These are phyloP conservation scores for Atopsyche davidsoni DNA, from an alignment of 1,140 invertebrate genomes.

Conservation along the genomic window DNA sequence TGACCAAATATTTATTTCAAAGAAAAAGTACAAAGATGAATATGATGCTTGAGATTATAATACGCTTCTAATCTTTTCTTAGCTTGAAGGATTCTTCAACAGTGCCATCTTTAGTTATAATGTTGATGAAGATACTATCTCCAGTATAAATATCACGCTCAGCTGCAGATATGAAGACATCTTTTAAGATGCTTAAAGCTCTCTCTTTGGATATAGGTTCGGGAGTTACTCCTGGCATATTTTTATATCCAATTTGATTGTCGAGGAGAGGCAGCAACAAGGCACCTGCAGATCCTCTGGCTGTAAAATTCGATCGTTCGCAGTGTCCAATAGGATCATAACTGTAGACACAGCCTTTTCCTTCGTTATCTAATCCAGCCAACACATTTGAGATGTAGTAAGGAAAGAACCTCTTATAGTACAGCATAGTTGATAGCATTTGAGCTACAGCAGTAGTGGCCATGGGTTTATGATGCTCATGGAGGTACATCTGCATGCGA, in stretches of 20 bases:
- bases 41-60: not conserved
- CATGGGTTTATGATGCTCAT: constrained; percentile 94
- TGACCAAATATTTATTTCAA: not conserved
- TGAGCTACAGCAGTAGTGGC: constrained; percentile 86
- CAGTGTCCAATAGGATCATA: constrained; percentile 97
- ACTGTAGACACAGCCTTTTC: constrained; percentile 90
- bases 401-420: constrained; percentile 96
- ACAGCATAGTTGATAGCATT: constrained; percentile 93
- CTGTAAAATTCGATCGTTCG: constrained; percentile 71
- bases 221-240: constrained; percentile 64
- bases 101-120: constrained; percentile 87
- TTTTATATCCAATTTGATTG: constrained; percentile 84
- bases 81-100: constrained; percentile 62
- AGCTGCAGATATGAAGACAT: constrained; percentile 94
- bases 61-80: constrained; percentile 81
- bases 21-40: not conserved
- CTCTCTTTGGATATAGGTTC: constrained; percentile 66
- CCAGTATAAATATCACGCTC: constrained; percentile 97
- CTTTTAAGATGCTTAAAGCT: constrained; percentile 81
- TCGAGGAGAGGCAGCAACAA: constrained; percentile 80
- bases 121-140: constrained; percentile 81
- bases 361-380: constrained; percentile 80
- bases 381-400: constrained; percentile 96
- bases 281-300: constrained; percentile 77
- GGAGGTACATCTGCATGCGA: constrained; percentile 90